A percentile compares a stretch with the other conserved stretches of the same genome.
Evolutionary conservation across 1,140 invertebrate genomes (phyloP).

Genomic region (Lerema accius): DNA sequence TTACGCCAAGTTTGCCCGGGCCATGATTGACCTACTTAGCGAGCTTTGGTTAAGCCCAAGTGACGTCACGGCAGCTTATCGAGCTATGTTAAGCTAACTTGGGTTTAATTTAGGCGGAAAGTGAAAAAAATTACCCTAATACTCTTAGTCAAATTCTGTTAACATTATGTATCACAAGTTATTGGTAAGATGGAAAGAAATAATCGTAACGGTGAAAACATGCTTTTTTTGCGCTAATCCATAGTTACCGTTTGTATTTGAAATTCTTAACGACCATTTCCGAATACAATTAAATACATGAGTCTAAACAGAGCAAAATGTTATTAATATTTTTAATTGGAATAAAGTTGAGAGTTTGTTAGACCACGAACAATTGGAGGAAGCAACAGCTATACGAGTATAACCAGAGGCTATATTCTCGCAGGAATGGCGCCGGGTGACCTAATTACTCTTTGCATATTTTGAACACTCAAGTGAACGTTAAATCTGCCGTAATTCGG

Average conservation of each 20-base stretch:
- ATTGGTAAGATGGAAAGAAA: no score
- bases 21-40: conserved; percentile 52
- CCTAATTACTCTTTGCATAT: conserved; percentile 31
- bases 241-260: no score
- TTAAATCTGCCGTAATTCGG: conserved; percentile 21
- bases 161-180: no score
- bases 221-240: no score
- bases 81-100: not conserved
- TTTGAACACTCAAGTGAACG: conserved; percentile 28
- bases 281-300: no score
- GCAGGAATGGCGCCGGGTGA: conserved; percentile 20
- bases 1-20: conserved; percentile 55
- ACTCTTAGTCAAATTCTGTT: no score
- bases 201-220: no score
- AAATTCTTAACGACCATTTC: no score
- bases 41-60: conserved; percentile 17
- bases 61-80: conserved; percentile 22
- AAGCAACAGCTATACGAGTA: conserved; percentile 24
- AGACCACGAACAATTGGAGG: conserved; percentile 16
- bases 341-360: not conserved
- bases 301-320: not conserved
- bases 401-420: conserved; percentile 13
- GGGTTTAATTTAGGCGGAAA: not conserved
- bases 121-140: no score
- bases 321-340: conserved; percentile 7